Base-by-base conservation (phyloP, 2,888 invertebrate genomes). In the Cactoblastis cactorum region DNA sequence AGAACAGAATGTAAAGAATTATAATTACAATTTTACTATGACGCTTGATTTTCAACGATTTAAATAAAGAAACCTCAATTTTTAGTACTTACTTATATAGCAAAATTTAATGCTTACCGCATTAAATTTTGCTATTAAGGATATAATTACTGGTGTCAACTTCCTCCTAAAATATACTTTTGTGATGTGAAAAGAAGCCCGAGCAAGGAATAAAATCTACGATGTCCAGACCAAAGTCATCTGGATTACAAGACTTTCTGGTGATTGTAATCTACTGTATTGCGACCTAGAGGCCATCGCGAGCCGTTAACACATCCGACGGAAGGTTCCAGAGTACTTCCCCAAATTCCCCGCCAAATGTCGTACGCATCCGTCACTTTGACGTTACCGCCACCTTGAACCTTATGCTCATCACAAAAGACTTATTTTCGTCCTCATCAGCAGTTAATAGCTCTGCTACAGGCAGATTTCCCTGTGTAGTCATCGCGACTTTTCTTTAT, bases 291-390 rank as follows among this genome's bases (percentile, higher is more conserved):
- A 28, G 48, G 9, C 37, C 32, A 18, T 38, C n/a, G 38, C 55
- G 52, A 49, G 59, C 62, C 67, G 67, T 70, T 69, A 70, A 68
- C 71, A 67, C 69, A 65, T 67, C 70, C 71, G 63, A 55, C 63
- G 72, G 64, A 67, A 63, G 61, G 53, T 59, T 56, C 54, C 58
- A 47, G 59, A 63, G 63, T 59, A 63, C 65, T 67, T 67, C 67
- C 67, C 61, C 58, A 68, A 59, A 70, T 65, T 66, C 62, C 63
- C 62, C 53, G 63, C 67, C 70, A 61, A 70, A 66, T 67, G 61
- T 62, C 58, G 58, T 58, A 64, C 60, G 65, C 62, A 62, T 59
- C 59, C 52, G 55, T 15, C 52, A 53, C 53, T 33, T 50, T 45
- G 11, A 19, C 50, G 49, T 45, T 52, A 50, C 51, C 33, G 4